Base-by-base conservation (phyloP, 2,113 vertebrate species). In the Vulpes ferrilata region DNA sequence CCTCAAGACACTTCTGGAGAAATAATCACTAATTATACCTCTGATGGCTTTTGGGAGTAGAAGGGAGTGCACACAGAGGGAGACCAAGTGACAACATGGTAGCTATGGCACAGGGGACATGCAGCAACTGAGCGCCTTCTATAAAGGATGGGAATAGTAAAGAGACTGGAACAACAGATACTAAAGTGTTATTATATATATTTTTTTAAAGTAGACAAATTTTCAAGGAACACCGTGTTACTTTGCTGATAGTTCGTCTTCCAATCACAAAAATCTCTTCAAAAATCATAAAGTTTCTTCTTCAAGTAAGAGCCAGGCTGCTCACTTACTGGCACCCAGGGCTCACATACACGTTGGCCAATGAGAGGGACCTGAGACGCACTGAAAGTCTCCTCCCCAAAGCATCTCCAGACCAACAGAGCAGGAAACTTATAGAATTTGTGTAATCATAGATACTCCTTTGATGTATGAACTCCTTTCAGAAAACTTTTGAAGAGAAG, bases 401-500 rank as follows among this genome's bases (percentile, higher is more conserved):
- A 88, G 35, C 60, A 23, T 55, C 62, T 59, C 64, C 67, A 67
- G 23, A 64, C 30, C 81, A 35, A 23, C 51, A 15, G 23, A 60
- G 35, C 78, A 92, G 80, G 27, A 22, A 19, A 85, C 57, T 25
- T 53, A 65, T 69, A 32, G 22, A 69, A 83, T 78, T 17, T 93
- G 60, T 64, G 55, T 65, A 57, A 85, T 57, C 55, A 11, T 3
- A 3, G 62, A 67, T 55, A 22, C 19, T 55, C 55, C 48, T 80
- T 59, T 69, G 51, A 48, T 65, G 92, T 80, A 82, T 67, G 59
- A 93, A 90, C 55, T 62, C 32, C 38, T 76, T 89, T 64, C 35
- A 88, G 71, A 94, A 88, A 90, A 95, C 15, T 65, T 76, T 15
- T 32, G 67, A 92, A 92, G 65, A 92, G 60, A 89, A 27, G 30